phyloP scores from a whole-genome alignment of 2,888 invertebrate species.

The Himalopsyche japonica region DNA sequence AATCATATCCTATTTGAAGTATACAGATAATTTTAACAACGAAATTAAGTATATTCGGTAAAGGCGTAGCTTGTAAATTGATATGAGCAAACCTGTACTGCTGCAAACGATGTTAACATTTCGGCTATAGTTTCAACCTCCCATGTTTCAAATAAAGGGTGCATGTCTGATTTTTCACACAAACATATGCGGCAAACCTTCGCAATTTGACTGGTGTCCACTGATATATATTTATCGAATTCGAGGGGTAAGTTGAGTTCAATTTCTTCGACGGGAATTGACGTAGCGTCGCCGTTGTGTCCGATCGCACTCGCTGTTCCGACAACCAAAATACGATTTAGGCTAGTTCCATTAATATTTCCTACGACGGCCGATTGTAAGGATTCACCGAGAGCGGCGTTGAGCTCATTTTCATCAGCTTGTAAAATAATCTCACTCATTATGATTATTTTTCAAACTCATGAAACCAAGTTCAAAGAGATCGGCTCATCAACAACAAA shows the following conservation, averaged over 20 bases:
- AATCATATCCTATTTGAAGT: not conserved
- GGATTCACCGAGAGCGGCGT: slow-evolving; percentile 15
- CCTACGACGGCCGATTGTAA: slow-evolving; percentile 18
- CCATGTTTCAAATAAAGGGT: slow-evolving; percentile 48
- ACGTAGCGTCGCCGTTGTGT: slow-evolving; percentile 8
- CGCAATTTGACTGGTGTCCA: slow-evolving; percentile 26
- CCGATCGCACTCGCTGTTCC: slow-evolving; percentile 5
- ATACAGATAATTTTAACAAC: not conserved
- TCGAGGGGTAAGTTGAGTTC: slow-evolving; percentile 32
- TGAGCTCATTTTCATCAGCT: slow-evolving; percentile 17
- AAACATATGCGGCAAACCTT: slow-evolving; percentile 57
- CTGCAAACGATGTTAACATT: slow-evolving; percentile 50
- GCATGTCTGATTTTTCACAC: slow-evolving; percentile 47
- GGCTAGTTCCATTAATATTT: slow-evolving; percentile 13
- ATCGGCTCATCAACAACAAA: not conserved
- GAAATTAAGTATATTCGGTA: not conserved
- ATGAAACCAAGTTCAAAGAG: not conserved
- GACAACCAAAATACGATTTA: slow-evolving; percentile 31
- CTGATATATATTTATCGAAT: slow-evolving; percentile 30
- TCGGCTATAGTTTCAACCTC: slow-evolving; percentile 46
- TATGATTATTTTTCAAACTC: not conserved
- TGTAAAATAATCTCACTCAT: slow-evolving; percentile 23
- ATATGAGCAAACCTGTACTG: slow-evolving; percentile 46
- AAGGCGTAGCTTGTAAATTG: not conserved
- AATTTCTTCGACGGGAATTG: slow-evolving; percentile 25